These are phyloP conservation scores for Nothocercus nigrocapillus DNA, from an alignment of 2,113 vertebrate genomes.

Conservation along the genomic window DNA sequence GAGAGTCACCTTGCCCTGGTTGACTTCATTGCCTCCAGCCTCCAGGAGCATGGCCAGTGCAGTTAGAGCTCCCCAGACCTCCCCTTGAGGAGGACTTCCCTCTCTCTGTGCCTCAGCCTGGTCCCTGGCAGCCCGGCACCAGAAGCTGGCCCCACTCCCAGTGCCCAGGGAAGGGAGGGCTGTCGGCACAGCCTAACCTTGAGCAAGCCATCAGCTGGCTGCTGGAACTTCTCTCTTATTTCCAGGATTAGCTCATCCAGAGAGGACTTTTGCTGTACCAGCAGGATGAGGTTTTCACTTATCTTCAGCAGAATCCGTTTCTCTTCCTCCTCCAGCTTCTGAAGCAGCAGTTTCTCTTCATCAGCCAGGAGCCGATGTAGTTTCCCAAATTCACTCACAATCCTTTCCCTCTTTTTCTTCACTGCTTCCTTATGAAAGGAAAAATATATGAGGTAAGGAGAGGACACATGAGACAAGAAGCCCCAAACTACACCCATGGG, in stretches of 20 bases:
- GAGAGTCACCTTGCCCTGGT: neutral
- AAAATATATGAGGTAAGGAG: neutral
- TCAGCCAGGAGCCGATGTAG: slow-evolving; percentile 49
- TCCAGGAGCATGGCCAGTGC: no score
- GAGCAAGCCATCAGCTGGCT: neutral
- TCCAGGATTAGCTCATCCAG: slow-evolving; percentile 55
- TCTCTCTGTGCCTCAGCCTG: neutral
- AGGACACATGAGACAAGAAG: neutral
- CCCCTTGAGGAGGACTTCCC: neutral
- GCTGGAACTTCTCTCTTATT: slow-evolving; percentile 47
- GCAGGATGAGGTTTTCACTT: slow-evolving; percentile 27
- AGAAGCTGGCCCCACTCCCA: neutral
- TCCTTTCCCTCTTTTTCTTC: slow-evolving; percentile 53
- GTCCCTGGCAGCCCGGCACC: neutral
- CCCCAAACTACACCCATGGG: fast-evolving
- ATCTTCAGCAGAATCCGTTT: slow-evolving; percentile 48
- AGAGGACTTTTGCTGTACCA: slow-evolving; percentile 32
- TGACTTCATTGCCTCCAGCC: no score
- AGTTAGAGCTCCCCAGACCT: neutral
- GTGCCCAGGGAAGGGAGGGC: neutral
- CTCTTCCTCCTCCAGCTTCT: slow-evolving; percentile 66
- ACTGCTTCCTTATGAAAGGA: slow-evolving; percentile 20
- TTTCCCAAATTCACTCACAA: slow-evolving; percentile 54
- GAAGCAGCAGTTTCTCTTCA: slow-evolving; percentile 54
- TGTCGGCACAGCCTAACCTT: slow-evolving; percentile 31